A percentile compares a stretch with the other conserved stretches of the same genome.
Conservation (phyloP, 2,113 vertebrate species). For the Phycodurus eques region DNA sequence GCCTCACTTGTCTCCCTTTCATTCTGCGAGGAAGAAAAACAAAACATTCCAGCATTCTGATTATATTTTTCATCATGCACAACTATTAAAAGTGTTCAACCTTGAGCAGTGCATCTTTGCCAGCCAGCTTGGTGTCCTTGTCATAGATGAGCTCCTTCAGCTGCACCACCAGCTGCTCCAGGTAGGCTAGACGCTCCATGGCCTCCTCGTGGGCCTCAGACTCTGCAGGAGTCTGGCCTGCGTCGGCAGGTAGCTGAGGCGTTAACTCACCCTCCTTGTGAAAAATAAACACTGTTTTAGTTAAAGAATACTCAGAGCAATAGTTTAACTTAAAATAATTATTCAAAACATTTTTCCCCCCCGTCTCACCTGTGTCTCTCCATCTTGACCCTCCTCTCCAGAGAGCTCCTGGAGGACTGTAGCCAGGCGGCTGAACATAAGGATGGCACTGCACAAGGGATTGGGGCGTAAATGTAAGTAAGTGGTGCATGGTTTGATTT, state of each 20-base stretch:
- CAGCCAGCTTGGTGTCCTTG: slow-evolving; percentile 81
- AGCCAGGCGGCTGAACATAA: slow-evolving; percentile 88
- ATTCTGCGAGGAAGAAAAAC: slow-evolving; percentile 66
- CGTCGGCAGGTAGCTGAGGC: slow-evolving; percentile 55
- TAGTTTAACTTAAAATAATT: neutral
- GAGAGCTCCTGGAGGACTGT: slow-evolving; percentile 88
- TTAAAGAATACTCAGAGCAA: neutral
- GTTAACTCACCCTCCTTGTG: slow-evolving; percentile 63
- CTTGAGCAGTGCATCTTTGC: slow-evolving; percentile 79
- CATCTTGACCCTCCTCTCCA: slow-evolving; percentile 73
- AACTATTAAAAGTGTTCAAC: slow-evolving; percentile 51
- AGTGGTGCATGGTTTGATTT: neutral
- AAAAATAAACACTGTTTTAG: neutral
- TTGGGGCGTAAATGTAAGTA: no score
- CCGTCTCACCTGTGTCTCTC: slow-evolving; percentile 63
- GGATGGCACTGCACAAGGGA: slow-evolving; percentile 64
- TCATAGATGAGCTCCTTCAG: slow-evolving; percentile 85
- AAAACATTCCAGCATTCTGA: neutral
- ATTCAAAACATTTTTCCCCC: neutral
- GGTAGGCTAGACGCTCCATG: slow-evolving; percentile 79
- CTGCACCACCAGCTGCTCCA: slow-evolving; percentile 84
- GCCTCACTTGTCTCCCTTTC: slow-evolving; percentile 83
- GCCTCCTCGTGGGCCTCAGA: slow-evolving; percentile 72
- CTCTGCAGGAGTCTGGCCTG: slow-evolving; percentile 29
- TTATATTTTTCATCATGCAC: neutral